These are phyloP conservation scores for Vesta saturnalis DNA, from an alignment of 2,888 invertebrate species.

Conservation along the genomic window DNA sequence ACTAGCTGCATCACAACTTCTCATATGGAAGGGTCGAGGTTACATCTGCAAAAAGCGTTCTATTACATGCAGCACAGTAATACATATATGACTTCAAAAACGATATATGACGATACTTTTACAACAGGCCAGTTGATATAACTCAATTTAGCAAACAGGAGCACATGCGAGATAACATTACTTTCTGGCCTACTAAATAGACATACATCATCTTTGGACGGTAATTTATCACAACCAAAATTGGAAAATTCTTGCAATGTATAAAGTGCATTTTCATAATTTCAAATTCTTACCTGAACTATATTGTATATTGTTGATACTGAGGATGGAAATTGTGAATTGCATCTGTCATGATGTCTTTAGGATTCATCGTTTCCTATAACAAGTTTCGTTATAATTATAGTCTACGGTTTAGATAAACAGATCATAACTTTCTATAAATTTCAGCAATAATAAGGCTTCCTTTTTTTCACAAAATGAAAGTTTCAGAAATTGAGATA, in stretches of 20 bases:
- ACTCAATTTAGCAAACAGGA: too few relatives aligned
- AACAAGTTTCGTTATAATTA: not conserved
- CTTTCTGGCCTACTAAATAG: constrained; percentile 1
- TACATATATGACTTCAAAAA: not conserved
- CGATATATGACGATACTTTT: too few relatives aligned
- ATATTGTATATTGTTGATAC: constrained; percentile 99
- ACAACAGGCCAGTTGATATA: too few relatives aligned
- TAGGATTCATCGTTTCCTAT: constrained; percentile 96
- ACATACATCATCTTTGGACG: constrained; percentile 6
- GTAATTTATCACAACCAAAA: not conserved
- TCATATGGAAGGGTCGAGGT: constrained; percentile 92
- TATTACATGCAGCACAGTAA: constrained; percentile 32
- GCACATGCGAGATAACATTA: too few relatives aligned
- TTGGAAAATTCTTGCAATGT: too few relatives aligned
- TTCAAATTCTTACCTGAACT: constrained; percentile 81
- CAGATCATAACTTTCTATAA: too few relatives aligned
- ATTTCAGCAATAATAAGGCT: too few relatives aligned
- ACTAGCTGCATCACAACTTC: constrained; percentile 77
- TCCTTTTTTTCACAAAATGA: too few relatives aligned
- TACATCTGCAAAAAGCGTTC: constrained; percentile 81
- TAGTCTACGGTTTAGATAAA: not conserved
- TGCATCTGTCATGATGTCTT: constrained; percentile 99
- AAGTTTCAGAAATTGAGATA: too few relatives aligned
- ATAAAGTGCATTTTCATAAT: constrained; percentile 9
- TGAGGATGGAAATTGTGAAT: constrained; percentile 99